A percentile compares a stretch with the other conserved stretches of the same genome.
Evolutionary conservation across 2,888 invertebrate genomes (phyloP).

Genomic region (Drosophila robusta): DNA sequence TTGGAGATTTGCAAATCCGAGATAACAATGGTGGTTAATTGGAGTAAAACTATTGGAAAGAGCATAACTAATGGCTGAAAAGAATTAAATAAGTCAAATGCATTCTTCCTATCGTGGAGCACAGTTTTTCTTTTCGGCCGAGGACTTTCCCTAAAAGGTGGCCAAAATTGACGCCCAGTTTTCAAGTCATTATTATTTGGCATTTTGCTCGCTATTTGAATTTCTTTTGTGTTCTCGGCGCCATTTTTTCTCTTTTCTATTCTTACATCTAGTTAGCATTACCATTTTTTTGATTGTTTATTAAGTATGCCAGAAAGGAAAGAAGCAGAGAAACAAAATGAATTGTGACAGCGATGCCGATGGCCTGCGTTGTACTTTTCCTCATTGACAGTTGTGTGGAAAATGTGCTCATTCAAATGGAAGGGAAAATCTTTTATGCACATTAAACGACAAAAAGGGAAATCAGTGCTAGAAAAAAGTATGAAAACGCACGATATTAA

Average conservation of each 20-base stretch:
- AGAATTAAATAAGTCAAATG: too few relatives aligned
- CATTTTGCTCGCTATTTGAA: conserved; percentile 24
- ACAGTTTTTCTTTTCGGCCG: too few relatives aligned
- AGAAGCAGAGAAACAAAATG: conserved; percentile 49
- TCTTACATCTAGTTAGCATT: conserved; percentile 44
- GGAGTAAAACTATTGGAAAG: too few relatives aligned
- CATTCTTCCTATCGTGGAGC: too few relatives aligned
- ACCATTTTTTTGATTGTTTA: conserved; percentile 57
- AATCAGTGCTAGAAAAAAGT: conserved; percentile 75
- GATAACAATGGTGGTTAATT: too few relatives aligned
- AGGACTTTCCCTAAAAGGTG: too few relatives aligned
- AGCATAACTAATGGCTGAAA: too few relatives aligned
- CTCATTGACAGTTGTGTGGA: conserved; percentile 79
- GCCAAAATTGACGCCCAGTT: too few relatives aligned
- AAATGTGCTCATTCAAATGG: conserved; percentile 78
- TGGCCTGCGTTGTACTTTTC: conserved; percentile 47
- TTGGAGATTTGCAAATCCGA: too few relatives aligned
- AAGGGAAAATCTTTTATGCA: conserved; percentile 81
- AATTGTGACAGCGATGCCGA: conserved; percentile 62
- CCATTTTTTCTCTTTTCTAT: conserved; percentile 36
- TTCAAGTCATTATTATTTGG: too few relatives aligned
- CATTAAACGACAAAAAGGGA: conserved; percentile 80
- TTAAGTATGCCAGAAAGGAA: conserved; percentile 58
- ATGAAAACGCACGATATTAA: conserved; percentile 77
- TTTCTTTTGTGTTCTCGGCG: conserved; percentile 40